Percentiles rank a stretch among this genome's conserved stretches.
These are phyloP conservation scores for Haemorhous mexicanus DNA, from an alignment of 2,113 vertebrate species.

Conservation along the genomic window DNA sequence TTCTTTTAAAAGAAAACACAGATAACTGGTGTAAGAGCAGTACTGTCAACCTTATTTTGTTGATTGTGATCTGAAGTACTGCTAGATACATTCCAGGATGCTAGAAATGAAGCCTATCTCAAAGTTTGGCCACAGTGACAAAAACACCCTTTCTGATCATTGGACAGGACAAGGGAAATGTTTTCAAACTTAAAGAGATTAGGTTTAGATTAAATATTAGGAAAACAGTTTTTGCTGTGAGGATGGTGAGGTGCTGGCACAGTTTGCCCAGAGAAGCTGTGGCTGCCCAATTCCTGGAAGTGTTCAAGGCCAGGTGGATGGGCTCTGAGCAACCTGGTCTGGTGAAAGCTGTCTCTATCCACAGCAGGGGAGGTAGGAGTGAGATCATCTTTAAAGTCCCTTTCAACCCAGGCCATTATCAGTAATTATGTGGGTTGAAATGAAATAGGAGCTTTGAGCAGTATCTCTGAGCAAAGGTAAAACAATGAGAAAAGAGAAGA, in stretches of 20 bases:
- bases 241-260: accelerated
- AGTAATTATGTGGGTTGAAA: neutral
- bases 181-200: neutral
- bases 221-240: neutral
- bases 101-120: neutral
- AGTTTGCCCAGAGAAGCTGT: neutral
- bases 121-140: neutral
- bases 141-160: neutral
- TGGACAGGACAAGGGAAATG: neutral
- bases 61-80: neutral
- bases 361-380: accelerated
- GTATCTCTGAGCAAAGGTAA: neutral
- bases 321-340: neutral
- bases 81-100: neutral
- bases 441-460: neutral
- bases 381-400: neutral
- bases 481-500: neutral
- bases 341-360: neutral
- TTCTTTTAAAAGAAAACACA: neutral
- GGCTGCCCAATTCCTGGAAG: neutral
- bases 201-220: neutral
- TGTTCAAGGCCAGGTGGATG: neutral
- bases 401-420: neutral
- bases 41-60: neutral
- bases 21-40: neutral